Conservation (phyloP, 2,888 invertebrate species). For the Syrista parreyssii region DNA sequence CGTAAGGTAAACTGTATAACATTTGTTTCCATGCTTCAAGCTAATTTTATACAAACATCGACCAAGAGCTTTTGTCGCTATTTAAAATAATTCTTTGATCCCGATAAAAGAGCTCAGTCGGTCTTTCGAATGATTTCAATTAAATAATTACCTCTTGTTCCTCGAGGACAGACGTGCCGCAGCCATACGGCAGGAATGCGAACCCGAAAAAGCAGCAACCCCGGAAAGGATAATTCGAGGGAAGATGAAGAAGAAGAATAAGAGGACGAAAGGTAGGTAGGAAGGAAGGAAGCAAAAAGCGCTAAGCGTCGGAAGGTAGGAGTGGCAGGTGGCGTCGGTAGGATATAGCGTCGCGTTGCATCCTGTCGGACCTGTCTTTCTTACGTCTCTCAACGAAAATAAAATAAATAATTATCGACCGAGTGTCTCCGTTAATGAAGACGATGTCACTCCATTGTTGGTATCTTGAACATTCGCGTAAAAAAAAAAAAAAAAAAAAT, state of each 20-base stretch:
- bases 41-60: background rate
- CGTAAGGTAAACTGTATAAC: background rate
- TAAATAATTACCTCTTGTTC: background rate
- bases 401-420: background rate
- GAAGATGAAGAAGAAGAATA: background rate
- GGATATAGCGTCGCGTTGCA: background rate
- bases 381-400: background rate
- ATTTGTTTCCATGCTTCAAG: background rate
- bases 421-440: slow-evolving; percentile 5
- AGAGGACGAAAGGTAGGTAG: background rate
- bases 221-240: background rate
- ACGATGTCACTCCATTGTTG: background rate
- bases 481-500: too few relatives aligned
- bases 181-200: background rate
- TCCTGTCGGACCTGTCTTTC: background rate
- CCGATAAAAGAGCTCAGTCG: background rate
- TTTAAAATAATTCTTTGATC: background rate
- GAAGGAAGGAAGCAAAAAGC: background rate
- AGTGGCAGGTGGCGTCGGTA: background rate
- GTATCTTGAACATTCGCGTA: background rate
- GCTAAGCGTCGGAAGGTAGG: background rate
- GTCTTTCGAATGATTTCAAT: background rate
- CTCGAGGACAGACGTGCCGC: background rate
- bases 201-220: background rate
- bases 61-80: background rate